phyloP scores from a whole-genome alignment of 2,113 vertebrate species.

The Corydoras maculifer region DNA sequence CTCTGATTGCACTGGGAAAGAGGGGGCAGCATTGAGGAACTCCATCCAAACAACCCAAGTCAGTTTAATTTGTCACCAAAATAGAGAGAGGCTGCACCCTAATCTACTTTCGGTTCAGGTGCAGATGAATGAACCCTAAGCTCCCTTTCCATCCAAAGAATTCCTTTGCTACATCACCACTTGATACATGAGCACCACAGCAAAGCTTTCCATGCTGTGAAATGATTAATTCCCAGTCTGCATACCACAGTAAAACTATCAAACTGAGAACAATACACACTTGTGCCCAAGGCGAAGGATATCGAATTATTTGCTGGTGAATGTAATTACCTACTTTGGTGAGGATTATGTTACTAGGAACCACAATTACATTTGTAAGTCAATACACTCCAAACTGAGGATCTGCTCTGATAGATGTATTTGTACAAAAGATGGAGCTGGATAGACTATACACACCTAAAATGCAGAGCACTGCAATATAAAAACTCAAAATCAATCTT shows the following conservation, averaged over 20 bases:
- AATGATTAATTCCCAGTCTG: conserved; percentile 35
- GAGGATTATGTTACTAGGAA: conserved; percentile 19
- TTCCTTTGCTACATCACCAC: neutral
- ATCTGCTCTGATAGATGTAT: conserved; percentile 15
- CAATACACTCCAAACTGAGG: conserved; percentile 7
- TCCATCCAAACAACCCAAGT: conserved; percentile 26
- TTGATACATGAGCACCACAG: neutral
- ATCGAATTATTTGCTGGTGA: conserved; percentile 32
- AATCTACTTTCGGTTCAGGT: conserved; percentile 2
- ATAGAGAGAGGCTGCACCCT: conserved; percentile 26
- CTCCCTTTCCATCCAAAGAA: neutral
- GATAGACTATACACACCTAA: neutral
- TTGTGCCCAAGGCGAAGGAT: conserved; percentile 15
- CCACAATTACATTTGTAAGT: conserved; percentile 19
- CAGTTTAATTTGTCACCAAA: conserved; percentile 40
- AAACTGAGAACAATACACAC: conserved; percentile 30
- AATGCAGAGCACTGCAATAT: neutral
- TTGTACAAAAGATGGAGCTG: neutral
- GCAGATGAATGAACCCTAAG: conserved; percentile 4
- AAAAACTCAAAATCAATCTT: neutral
- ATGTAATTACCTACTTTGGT: conserved; percentile 34
- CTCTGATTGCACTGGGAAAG: conserved; percentile 34
- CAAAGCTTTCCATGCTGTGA: neutral
- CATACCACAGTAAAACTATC: conserved; percentile 35
- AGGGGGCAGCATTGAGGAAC: neutral